Conservation (phyloP, 2,888 invertebrate genomes). For the Drosophila dives region DNA sequence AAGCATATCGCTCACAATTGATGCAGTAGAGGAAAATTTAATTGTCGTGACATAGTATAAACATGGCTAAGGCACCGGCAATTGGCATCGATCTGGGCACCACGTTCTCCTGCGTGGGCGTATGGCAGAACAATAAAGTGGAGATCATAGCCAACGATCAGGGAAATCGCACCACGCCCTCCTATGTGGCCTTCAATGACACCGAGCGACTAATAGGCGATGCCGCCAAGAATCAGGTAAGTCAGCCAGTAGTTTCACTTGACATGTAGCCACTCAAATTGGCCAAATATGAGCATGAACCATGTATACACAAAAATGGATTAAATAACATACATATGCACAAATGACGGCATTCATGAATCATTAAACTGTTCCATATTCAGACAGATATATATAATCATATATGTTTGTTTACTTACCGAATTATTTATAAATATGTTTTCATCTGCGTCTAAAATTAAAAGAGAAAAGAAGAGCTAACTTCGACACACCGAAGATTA, state of each 20-base stretch:
- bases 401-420: neutral
- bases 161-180: constrained; percentile 94
- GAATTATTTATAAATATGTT: constrained; percentile 7
- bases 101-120: constrained; percentile 94
- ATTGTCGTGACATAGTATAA: constrained; percentile 5
- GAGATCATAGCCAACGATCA: constrained; percentile 95
- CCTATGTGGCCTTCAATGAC: constrained; percentile 94
- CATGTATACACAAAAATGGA: neutral
- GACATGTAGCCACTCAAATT: constrained; percentile 18
- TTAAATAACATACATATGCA: neutral
- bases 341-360: neutral
- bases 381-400: neutral
- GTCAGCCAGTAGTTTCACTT: constrained; percentile 22
- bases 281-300: constrained; percentile 38
- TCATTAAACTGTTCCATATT: neutral
- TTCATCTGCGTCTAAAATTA: neutral
- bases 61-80: constrained; percentile 86
- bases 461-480: neutral
- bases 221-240: constrained; percentile 93
- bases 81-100: constrained; percentile 94
- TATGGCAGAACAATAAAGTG: constrained; percentile 93
- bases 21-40: constrained; percentile 4
- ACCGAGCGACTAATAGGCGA: constrained; percentile 93
- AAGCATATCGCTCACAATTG: constrained; percentile 7
- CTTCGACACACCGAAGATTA: neutral